A percentile compares a stretch with the other conserved stretches of the same genome.
These are phyloP conservation scores for Semotilus atromaculatus DNA, from an alignment of 2,797 vertebrate species.

Conservation along the genomic window DNA sequence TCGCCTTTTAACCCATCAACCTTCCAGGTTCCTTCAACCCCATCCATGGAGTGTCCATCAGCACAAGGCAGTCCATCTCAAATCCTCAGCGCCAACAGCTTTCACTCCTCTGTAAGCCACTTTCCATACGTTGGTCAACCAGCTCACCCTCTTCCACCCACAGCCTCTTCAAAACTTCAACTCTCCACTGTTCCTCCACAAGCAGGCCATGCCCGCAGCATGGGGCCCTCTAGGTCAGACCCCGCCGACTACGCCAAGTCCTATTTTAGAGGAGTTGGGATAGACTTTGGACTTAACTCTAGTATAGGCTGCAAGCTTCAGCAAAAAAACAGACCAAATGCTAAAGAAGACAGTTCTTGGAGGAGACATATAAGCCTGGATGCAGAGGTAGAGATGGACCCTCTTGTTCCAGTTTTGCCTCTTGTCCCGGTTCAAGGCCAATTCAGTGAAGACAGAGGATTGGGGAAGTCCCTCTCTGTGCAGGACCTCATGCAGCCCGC, in stretches of 20 bases:
- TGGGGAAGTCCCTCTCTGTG: slow-evolving; percentile 91
- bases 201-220: slow-evolving; percentile 18
- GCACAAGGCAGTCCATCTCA: slow-evolving; percentile 52
- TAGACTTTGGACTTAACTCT: slow-evolving; percentile 57
- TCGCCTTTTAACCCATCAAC: slow-evolving; percentile 50
- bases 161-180: slow-evolving; percentile 75
- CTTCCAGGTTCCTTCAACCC: slow-evolving; percentile 53
- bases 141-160: slow-evolving; percentile 44
- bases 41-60: slow-evolving; percentile 52
- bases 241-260: slow-evolving; percentile 74
- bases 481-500: slow-evolving; percentile 90
- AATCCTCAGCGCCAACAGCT: slow-evolving; percentile 66
- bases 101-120: slow-evolving; percentile 74
- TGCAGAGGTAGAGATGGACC: slow-evolving; percentile 77
- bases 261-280: slow-evolving; percentile 80
- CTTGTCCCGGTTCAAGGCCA: slow-evolving; percentile 62
- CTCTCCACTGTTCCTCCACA: slow-evolving; percentile 78
- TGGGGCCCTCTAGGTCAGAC: slow-evolving; percentile 58
- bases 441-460: slow-evolving; percentile 76
- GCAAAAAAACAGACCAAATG: slow-evolving; percentile 68
- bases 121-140: slow-evolving; percentile 76
- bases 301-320: slow-evolving; percentile 49
- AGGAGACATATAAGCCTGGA: slow-evolving; percentile 88
- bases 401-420: slow-evolving; percentile 74
- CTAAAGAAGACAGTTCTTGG: slow-evolving; percentile 83